Evolutionary conservation across 2,113 vertebrate genomes (phyloP).

Genomic region (Eptesicus fuscus): DNA sequence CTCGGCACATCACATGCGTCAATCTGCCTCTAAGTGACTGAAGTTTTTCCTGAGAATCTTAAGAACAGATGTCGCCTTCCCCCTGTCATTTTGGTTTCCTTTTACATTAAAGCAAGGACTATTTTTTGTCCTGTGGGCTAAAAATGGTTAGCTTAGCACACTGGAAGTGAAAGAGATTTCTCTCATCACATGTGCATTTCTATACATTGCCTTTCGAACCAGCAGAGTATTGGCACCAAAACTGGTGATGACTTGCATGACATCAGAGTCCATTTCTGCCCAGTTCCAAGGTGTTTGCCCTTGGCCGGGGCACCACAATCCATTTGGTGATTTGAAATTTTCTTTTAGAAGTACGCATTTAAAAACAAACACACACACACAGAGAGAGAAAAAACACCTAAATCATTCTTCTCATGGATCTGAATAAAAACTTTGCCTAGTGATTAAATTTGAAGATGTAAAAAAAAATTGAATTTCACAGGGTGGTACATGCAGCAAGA

Average conservation of each 20-base stretch:
- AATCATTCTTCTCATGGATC: neutral
- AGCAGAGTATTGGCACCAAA: neutral
- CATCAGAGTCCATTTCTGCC: neutral
- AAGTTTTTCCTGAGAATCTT: neutral
- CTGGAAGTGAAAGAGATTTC: constrained; percentile 22
- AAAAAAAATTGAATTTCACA: constrained; percentile 5
- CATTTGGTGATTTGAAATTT: neutral
- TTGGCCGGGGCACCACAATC: neutral
- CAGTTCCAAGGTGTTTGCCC: neutral
- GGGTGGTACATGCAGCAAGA: neutral
- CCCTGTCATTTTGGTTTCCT: neutral
- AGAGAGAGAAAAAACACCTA: neutral
- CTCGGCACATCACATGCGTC: neutral
- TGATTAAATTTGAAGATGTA: constrained; percentile 27
- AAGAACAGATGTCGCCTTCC: constrained; percentile 31
- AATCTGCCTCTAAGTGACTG: neutral
- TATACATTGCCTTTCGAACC: neutral
- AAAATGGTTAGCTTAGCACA: constrained; percentile 1
- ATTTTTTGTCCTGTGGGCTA: neutral
- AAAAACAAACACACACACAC: neutral
- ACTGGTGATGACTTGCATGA: neutral
- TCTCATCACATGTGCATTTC: neutral
- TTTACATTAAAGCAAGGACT: constrained; percentile 13
- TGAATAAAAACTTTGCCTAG: constrained; percentile 4
- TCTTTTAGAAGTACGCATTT: neutral